These are phyloP conservation scores for Trachemys scripta DNA, from an alignment of 2,113 vertebrate species.

Conservation along the genomic window DNA sequence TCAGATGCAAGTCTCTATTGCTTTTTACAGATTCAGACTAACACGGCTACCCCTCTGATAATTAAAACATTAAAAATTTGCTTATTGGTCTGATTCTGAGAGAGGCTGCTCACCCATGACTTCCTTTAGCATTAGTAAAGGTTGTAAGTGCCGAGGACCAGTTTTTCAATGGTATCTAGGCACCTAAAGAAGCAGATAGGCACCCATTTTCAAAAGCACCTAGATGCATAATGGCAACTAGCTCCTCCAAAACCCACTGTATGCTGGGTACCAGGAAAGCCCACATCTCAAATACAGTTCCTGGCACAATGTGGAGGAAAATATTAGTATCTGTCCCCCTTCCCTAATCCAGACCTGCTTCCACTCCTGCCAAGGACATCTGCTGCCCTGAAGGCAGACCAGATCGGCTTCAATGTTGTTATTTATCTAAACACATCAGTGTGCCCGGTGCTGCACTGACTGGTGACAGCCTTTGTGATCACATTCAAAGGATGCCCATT, in stretches of 20 bases:
- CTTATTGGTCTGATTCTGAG: background rate
- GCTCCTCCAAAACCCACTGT: background rate
- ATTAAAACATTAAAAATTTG: background rate
- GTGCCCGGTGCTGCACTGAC: background rate
- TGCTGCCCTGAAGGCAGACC: background rate
- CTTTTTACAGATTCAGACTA: too few relatives aligned
- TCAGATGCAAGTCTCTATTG: too few relatives aligned
- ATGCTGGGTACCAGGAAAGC: background rate
- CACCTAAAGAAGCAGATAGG: background rate
- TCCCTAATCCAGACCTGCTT: background rate
- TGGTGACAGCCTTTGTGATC: background rate
- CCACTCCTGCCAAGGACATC: background rate
- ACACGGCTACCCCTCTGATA: too few relatives aligned
- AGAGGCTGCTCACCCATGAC: background rate
- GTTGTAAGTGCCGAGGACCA: too few relatives aligned
- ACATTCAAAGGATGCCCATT: conserved; percentile 21
- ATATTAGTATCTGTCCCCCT: background rate
- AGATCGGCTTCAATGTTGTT: background rate
- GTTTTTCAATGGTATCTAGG: background rate
- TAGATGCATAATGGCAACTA: background rate
- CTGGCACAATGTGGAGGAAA: background rate
- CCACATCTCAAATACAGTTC: background rate
- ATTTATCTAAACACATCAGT: background rate
- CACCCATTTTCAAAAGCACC: background rate
- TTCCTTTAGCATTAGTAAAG: background rate